Percentiles rank a stretch among this genome's conserved stretches.
These are phyloP conservation scores for Fistularia commersonii DNA, from an alignment of 2,797 vertebrate genomes.

Conservation along the genomic window DNA sequence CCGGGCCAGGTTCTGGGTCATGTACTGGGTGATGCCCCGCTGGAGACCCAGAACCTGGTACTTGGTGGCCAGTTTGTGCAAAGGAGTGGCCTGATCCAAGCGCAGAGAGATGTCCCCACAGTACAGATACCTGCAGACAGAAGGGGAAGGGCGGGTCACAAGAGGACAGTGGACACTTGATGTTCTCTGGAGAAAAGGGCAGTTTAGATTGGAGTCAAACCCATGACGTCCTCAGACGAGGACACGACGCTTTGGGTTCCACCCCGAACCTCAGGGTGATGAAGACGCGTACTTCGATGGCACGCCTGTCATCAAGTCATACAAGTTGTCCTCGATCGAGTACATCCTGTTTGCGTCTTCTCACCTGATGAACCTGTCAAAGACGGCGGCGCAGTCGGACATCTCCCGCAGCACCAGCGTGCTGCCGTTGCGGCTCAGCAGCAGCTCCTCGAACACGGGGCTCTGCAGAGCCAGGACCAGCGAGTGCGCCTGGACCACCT, in stretches of 20 bases:
- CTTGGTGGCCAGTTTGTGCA: constrained; percentile 88
- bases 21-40: constrained; percentile 86
- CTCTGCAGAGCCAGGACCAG: constrained; percentile 90
- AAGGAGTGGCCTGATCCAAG: constrained; percentile 83
- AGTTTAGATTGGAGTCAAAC: too few relatives aligned
- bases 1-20: constrained; percentile 84
- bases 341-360: not conserved
- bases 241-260: too few relatives aligned
- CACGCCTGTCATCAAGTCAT: too few relatives aligned
- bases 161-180: too few relatives aligned
- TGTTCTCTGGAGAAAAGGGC: not conserved
- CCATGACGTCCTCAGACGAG: too few relatives aligned
- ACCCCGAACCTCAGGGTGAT: too few relatives aligned
- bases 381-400: constrained; percentile 78
- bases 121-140: constrained; percentile 84
- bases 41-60: constrained; percentile 82
- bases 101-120: constrained; percentile 85
- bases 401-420: constrained; percentile 77
- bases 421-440: constrained; percentile 76
- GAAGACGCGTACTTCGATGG: too few relatives aligned
- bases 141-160: not conserved
- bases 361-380: constrained; percentile 91
- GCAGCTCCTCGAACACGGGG: constrained; percentile 77
- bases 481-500: constrained; percentile 84
- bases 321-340: too few relatives aligned